These are phyloP conservation scores for Cerceris rybyensis DNA, from an alignment of 2,888 invertebrate species.

Conservation along the genomic window DNA sequence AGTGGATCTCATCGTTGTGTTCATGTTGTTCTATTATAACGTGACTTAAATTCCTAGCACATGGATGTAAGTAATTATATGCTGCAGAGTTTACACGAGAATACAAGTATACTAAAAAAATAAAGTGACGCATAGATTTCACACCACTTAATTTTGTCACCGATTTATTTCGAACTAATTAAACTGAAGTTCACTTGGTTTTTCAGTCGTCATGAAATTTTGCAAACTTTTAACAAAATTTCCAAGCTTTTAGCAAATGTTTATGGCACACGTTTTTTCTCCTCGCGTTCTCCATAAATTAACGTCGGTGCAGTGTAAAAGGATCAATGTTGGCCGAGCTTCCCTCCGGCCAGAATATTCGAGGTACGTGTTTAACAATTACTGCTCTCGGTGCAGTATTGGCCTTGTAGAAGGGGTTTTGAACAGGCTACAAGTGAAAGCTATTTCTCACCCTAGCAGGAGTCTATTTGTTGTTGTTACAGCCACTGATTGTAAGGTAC, in stretches of 20 bases:
- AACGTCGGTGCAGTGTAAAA: constrained; percentile 10
- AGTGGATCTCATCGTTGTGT: no score
- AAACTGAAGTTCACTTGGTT: no score
- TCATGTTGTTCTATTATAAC: no score
- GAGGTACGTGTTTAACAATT: constrained; percentile 25
- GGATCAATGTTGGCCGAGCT: constrained; percentile 15
- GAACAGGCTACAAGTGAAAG: constrained; percentile 35
- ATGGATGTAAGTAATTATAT: no score
- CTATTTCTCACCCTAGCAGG: constrained; percentile 36
- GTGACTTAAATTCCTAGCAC: no score
- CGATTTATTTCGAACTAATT: no score
- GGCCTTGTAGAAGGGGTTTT: constrained; percentile 29
- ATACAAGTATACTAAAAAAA: no score
- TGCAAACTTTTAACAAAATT: neutral
- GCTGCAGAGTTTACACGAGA: no score
- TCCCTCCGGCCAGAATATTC: constrained; percentile 7
- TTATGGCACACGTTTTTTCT: no score
- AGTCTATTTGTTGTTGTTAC: constrained; percentile 43
- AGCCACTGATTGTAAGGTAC: constrained; percentile 37
- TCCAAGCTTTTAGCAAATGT: neutral
- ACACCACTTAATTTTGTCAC: no score
- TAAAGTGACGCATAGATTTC: no score
- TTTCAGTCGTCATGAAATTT: neutral
- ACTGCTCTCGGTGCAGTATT: constrained; percentile 22
- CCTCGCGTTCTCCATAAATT: neutral